A percentile compares a stretch with the other conserved stretches of the same genome.
phyloP scores from a whole-genome alignment of 2,797 vertebrate species.

The Prunella strophiata region DNA sequence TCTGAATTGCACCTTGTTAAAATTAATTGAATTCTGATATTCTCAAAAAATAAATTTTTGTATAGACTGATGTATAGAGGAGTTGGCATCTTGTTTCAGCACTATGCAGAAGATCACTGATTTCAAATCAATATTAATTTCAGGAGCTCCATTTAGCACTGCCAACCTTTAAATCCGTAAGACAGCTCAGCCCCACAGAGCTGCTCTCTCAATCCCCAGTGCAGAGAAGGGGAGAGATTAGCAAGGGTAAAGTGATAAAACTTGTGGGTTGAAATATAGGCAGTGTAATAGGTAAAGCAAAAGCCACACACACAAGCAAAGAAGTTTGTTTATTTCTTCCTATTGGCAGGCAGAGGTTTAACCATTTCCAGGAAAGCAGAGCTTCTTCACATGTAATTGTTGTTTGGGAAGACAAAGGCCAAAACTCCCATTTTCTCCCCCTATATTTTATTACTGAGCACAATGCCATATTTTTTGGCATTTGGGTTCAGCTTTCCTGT shows the following conservation, averaged over 20 bases:
- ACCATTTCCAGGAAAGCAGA: neutral
- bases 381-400: neutral
- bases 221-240: neutral
- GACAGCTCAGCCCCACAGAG: neutral
- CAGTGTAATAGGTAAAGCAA: neutral
- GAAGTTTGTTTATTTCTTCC: neutral
- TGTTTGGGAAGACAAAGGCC: neutral
- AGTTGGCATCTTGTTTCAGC: neutral
- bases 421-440: neutral
- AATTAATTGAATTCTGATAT: neutral
- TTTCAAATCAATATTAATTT: neutral
- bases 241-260: neutral
- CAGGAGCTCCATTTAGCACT: neutral
- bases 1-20: neutral
- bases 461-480: neutral
- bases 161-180: fast-evolving
- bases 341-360: neutral
- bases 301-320: neutral
- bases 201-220: neutral
- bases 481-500: neutral
- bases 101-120: neutral
- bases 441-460: neutral
- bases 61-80: neutral
- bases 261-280: neutral
- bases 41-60: neutral